Conservation (phyloP, 2,113 vertebrate genomes). For the Ramphastos sulfuratus region DNA sequence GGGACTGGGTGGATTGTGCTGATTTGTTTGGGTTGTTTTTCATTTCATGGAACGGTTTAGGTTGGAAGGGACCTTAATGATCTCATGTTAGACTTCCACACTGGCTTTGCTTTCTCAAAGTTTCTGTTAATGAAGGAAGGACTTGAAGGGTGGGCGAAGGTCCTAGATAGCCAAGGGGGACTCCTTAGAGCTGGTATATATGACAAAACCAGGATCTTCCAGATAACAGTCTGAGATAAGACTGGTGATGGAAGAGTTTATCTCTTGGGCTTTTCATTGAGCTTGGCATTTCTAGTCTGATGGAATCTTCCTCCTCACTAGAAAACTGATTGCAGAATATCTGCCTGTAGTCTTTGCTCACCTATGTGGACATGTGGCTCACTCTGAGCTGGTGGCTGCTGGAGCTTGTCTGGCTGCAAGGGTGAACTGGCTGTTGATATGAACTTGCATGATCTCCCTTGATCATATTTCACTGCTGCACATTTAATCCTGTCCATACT, state of each 20-base stretch:
- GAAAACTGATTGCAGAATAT: neutral
- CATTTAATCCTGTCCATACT: neutral
- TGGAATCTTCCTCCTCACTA: neutral
- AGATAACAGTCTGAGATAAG: neutral
- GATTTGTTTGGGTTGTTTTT: too few species aligned
- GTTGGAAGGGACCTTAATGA: neutral
- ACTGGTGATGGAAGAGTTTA: neutral
- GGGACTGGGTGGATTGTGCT: neutral
- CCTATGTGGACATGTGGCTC: fast-evolving
- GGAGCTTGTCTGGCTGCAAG: neutral
- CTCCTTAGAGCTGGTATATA: neutral
- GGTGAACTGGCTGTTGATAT: neutral
- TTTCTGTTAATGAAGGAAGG: neutral
- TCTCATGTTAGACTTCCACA: fast-evolving
- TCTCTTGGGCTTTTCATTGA: neutral
- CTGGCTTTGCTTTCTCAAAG: neutral
- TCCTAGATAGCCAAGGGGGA: fast-evolving
- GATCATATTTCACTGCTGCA: neutral
- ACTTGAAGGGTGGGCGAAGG: neutral
- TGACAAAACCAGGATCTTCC: neutral
- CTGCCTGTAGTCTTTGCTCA: neutral
- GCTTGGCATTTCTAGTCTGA: neutral
- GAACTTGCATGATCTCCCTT: neutral
- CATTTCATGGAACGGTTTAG: neutral
- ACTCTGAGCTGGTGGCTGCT: neutral